Conservation (phyloP, 2,113 vertebrate species). For the Tyto alba region DNA sequence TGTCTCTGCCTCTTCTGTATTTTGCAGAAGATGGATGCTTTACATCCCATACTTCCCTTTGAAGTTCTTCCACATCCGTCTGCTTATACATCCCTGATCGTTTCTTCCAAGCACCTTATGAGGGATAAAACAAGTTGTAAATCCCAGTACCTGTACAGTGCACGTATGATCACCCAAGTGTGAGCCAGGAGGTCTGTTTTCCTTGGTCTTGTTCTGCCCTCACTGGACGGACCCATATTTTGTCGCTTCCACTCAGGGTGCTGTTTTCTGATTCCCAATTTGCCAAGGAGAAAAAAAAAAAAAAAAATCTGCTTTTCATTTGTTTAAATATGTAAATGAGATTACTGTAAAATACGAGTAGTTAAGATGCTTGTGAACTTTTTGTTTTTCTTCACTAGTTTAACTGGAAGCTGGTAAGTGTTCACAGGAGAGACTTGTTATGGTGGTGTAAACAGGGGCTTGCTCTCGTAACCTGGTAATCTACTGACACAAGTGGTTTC, state of each 20-base stretch:
- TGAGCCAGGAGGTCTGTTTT: neutral
- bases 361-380: neutral
- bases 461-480: neutral
- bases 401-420: no score
- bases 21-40: no score
- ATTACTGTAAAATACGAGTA: neutral
- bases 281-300: neutral
- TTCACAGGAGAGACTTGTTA: neutral
- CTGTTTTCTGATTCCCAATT: neutral
- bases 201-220: neutral
- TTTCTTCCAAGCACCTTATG: neutral
- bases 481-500: neutral
- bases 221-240: accelerated
- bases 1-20: neutral
- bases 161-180: accelerated
- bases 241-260: neutral
- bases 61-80: neutral
- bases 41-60: neutral
- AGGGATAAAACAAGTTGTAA: neutral
- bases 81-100: neutral
- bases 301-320: neutral
- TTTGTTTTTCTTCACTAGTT: neutral
- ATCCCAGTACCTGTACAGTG: neutral
- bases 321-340: neutral
- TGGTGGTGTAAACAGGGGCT: neutral